Conservation (phyloP, 1,140 invertebrate species). For the Gonioctena quinquepunctata region DNA sequence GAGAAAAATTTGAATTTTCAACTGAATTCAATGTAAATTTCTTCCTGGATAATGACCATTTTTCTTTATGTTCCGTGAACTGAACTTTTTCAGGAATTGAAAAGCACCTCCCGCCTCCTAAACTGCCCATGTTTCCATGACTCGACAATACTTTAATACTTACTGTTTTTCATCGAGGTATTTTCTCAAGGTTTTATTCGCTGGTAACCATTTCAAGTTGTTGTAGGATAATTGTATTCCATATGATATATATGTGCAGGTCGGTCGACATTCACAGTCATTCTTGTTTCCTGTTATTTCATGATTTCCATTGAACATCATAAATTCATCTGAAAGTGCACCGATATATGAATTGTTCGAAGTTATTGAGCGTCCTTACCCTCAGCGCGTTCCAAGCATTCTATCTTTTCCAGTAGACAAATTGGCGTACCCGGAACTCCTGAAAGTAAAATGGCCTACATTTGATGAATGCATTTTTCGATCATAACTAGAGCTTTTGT, state of each 20-base stretch:
- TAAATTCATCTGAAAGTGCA: too few species aligned
- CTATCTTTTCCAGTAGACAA: not conserved
- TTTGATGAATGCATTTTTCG: too few species aligned
- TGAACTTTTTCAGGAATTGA: too few species aligned
- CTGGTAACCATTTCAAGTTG: not conserved
- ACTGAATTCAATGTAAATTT: not conserved
- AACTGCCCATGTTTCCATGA: too few species aligned
- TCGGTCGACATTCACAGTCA: not conserved
- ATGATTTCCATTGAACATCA: not conserved
- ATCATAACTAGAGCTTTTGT: too few species aligned
- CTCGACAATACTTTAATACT: not conserved
- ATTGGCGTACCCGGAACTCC: not conserved
- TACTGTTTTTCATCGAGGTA: not conserved
- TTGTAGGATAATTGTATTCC: slow-evolving; percentile 2
- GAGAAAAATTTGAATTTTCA: too few species aligned
- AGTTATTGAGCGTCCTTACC: not conserved
- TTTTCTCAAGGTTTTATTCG: not conserved
- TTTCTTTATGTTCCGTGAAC: too few species aligned
- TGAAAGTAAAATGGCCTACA: too few species aligned
- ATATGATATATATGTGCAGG: slow-evolving; percentile 9
- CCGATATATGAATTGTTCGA: not conserved
- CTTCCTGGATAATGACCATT: too few species aligned
- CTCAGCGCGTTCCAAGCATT: not conserved
- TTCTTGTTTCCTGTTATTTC: not conserved
- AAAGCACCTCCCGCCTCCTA: too few species aligned